These are phyloP conservation scores for Diabrotica undecimpunctata DNA, from an alignment of 1,140 invertebrate genomes.

Conservation along the genomic window DNA sequence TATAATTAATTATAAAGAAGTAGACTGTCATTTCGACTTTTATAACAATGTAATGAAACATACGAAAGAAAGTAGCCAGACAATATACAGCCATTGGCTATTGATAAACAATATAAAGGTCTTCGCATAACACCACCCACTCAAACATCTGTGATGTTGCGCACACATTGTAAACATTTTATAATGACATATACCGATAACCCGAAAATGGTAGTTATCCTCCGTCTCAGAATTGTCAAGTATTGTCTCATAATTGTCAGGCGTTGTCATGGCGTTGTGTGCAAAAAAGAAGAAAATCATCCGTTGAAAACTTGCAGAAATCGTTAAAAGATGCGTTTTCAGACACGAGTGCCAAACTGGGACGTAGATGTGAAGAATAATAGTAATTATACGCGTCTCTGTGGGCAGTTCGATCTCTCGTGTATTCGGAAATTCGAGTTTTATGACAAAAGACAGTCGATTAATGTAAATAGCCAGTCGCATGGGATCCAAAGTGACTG, in stretches of 20 bases:
- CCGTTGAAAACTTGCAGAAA: background rate
- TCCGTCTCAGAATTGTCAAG: background rate
- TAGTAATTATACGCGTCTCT: background rate
- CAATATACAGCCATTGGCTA: too few relatives aligned
- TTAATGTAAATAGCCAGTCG: conserved; percentile 2
- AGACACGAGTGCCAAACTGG: background rate
- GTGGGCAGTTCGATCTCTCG: background rate
- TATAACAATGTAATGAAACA: too few relatives aligned
- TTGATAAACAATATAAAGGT: too few relatives aligned
- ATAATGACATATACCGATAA: background rate
- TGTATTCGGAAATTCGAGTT: background rate
- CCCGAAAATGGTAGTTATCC: background rate
- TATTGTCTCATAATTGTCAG: conserved; percentile 2
- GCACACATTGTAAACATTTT: conserved; percentile 1
- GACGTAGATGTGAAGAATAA: conserved; percentile 1
- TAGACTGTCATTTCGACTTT: too few relatives aligned
- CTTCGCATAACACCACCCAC: too few relatives aligned
- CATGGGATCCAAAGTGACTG: background rate
- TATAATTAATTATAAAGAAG: too few relatives aligned
- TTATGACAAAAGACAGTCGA: conserved; percentile 2
- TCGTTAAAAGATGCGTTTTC: conserved; percentile 2
- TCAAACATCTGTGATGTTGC: background rate
- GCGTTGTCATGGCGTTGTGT: background rate
- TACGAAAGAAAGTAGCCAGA: too few relatives aligned
- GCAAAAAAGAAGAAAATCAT: conserved; percentile 1